These are phyloP conservation scores for Adrianichthys oophorus DNA, from an alignment of 2,797 vertebrate genomes.

Conservation along the genomic window DNA sequence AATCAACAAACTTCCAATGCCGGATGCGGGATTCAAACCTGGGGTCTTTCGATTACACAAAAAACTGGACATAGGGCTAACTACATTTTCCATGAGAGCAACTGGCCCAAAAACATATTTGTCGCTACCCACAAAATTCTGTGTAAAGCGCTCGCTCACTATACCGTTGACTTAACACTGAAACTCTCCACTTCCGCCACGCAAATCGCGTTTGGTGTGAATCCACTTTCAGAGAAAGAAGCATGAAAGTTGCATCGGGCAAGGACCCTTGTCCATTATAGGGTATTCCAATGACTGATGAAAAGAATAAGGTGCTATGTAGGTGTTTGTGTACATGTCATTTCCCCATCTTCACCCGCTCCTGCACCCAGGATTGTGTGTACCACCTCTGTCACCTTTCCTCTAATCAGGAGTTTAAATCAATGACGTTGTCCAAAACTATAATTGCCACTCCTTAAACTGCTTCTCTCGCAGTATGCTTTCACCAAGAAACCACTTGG, in stretches of 20 bases:
- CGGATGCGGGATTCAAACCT: too few species aligned
- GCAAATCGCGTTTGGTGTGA: too few species aligned
- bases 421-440: constrained; percentile 85
- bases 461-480: constrained; percentile 80
- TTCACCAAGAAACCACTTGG: constrained; percentile 77
- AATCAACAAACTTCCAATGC: too few species aligned
- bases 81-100: too few species aligned
- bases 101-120: too few species aligned
- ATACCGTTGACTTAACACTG: too few species aligned
- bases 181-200: too few species aligned
- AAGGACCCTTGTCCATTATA: constrained; percentile 55
- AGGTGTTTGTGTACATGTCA: constrained; percentile 40
- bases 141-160: too few species aligned
- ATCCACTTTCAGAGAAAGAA: constrained; percentile 30
- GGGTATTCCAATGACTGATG: constrained; percentile 60
- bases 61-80: too few species aligned
- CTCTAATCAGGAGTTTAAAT: constrained; percentile 84
- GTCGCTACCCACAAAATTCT: too few species aligned
- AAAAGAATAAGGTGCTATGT: constrained; percentile 34
- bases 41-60: too few species aligned
- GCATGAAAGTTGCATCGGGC: constrained; percentile 57
- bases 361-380: constrained; percentile 61
- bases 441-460: constrained; percentile 82
- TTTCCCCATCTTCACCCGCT: constrained; percentile 57
- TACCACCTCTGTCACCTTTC: constrained; percentile 76